Evolutionary conservation across 2,797 vertebrate genomes (phyloP).

Genomic region (Myotis pilosus): DNA sequence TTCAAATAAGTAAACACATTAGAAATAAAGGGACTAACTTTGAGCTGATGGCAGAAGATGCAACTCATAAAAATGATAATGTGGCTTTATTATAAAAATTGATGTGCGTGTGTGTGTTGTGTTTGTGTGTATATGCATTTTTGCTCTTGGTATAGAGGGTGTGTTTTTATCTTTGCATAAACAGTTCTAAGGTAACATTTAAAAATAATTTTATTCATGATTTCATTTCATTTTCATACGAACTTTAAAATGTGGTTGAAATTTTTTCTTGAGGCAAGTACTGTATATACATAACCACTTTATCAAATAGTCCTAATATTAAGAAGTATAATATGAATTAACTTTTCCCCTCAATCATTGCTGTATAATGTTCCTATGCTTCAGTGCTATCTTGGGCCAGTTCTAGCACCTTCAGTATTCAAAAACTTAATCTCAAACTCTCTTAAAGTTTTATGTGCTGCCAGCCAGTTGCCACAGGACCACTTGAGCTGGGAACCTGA

Average conservation of each 20-base stretch:
- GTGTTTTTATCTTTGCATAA: slow-evolving; percentile 9
- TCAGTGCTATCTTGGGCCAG: not conserved
- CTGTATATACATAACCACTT: not conserved
- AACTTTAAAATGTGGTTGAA: slow-evolving; percentile 11
- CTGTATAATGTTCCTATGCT: not conserved
- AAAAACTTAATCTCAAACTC: not conserved
- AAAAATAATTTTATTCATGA: slow-evolving; percentile 16
- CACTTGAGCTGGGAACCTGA: not conserved
- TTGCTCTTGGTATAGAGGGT: not conserved
- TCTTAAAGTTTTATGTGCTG: not conserved
- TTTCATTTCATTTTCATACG: not conserved
- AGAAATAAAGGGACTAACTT: not conserved
- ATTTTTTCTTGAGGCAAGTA: not conserved
- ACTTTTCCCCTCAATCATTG: not conserved
- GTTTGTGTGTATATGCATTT: not conserved
- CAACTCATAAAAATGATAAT: not conserved
- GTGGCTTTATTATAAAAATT: not conserved
- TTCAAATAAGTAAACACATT: slow-evolving; percentile 46
- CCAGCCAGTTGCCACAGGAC: not conserved
- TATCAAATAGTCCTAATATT: not conserved
- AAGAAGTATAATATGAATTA: slow-evolving; percentile 8
- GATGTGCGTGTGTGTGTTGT: not conserved
- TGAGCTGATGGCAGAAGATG: not conserved
- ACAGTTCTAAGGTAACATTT: not conserved
- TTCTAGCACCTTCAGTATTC: not conserved